Evolutionary conservation across 2,797 vertebrate species (phyloP).

Genomic region (Acropternis orthonyx): DNA sequence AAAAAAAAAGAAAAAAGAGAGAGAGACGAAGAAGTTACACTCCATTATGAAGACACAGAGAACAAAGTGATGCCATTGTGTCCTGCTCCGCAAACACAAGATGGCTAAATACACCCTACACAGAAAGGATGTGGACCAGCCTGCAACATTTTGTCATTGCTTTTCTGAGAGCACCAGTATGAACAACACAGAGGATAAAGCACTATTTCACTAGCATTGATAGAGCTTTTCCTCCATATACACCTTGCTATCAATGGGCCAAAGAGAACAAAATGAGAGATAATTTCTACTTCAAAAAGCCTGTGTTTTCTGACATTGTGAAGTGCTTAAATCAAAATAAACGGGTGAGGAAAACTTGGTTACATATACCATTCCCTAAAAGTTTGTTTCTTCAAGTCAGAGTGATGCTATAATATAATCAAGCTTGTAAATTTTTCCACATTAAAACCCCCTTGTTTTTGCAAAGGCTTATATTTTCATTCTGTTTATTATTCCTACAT

Average conservation of each 20-base stretch:
- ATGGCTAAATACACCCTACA: neutral
- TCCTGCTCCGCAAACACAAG: neutral
- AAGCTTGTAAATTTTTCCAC: conserved; percentile 58
- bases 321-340: conserved; percentile 1
- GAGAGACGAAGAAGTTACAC: neutral
- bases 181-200: neutral
- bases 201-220: neutral
- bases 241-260: neutral
- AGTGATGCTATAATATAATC: conserved; percentile 21
- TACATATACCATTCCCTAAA: neutral
- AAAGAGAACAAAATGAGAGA: neutral
- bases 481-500: conserved; percentile 56
- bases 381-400: conserved; percentile 43
- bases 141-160: neutral
- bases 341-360: neutral
- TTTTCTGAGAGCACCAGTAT: neutral
- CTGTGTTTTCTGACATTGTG: neutral
- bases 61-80: neutral
- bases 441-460: conserved; percentile 29
- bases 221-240: neutral
- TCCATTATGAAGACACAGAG: neutral
- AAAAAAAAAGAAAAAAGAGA: neutral
- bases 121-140: neutral
- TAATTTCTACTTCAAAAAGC: neutral
- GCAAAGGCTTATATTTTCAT: conserved; percentile 17